These are phyloP conservation scores for Lepidotrigona ventralis DNA, from an alignment of 1,140 invertebrate species.

Conservation along the genomic window DNA sequence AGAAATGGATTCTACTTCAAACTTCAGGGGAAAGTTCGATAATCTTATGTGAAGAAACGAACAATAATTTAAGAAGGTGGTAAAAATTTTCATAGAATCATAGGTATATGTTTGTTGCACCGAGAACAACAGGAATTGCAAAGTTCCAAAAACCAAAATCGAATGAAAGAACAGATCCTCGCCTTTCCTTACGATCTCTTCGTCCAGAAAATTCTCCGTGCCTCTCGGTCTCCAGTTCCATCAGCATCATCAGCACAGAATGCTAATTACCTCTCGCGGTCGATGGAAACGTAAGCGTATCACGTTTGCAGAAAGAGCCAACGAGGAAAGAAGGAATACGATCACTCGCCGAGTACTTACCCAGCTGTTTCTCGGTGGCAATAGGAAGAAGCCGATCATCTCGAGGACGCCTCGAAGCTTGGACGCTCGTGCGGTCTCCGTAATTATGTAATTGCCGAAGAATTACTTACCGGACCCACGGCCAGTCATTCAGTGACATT, in stretches of 20 bases:
- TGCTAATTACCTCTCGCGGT: slow-evolving; percentile 6
- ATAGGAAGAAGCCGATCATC: slow-evolving; percentile 16
- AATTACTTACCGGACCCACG: slow-evolving; percentile 77
- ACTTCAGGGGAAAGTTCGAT: too few relatives aligned
- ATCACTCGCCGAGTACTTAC: neutral
- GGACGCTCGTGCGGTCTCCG: slow-evolving; percentile 48
- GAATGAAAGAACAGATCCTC: neutral
- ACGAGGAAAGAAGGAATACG: neutral
- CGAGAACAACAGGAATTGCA: neutral
- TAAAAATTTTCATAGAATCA: too few relatives aligned
- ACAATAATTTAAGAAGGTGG: too few relatives aligned
- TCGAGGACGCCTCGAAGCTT: slow-evolving; percentile 35
- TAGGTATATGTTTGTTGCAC: neutral
- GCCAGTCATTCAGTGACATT: slow-evolving; percentile 80
- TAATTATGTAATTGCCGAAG: slow-evolving; percentile 80
- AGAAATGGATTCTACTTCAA: neutral
- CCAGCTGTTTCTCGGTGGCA: slow-evolving; percentile 28
- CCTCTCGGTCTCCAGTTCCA: neutral
- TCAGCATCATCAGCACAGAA: neutral
- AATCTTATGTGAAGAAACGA: too few relatives aligned
- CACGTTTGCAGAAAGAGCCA: neutral
- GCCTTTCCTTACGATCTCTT: neutral
- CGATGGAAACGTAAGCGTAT: neutral
- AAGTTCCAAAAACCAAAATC: neutral
- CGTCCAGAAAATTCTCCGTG: neutral